These are phyloP conservation scores for Zaprionus gabonicus DNA, from an alignment of 1,140 invertebrate genomes.

Conservation along the genomic window DNA sequence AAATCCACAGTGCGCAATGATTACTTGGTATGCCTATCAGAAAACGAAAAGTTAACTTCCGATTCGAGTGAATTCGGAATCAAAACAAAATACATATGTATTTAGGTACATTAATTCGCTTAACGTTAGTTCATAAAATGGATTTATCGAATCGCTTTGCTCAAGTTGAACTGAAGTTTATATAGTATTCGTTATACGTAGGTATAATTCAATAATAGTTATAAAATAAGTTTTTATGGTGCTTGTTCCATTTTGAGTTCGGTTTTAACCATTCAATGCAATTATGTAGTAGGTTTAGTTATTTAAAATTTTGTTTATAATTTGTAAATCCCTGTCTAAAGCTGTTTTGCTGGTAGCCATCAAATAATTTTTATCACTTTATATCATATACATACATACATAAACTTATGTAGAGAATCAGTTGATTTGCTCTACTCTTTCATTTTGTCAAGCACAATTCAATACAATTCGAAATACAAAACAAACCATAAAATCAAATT, in stretches of 20 bases:
- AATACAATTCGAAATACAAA: conserved; percentile 17
- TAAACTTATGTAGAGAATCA: conserved; percentile 43
- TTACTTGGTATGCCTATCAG: conserved; percentile 1
- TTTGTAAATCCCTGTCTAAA: conserved; percentile 64
- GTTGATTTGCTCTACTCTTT: conserved; percentile 3
- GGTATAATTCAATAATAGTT: conserved; percentile 29
- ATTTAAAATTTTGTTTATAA: conserved; percentile 49
- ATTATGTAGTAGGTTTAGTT: conserved; percentile 23
- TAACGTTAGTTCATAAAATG: conserved; percentile 39
- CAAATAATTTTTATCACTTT: conserved; percentile 51
- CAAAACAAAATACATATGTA: conserved; percentile 22
- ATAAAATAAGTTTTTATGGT: conserved; percentile 41
- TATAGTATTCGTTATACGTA: conserved; percentile 13
- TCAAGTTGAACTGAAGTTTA: conserved; percentile 25
- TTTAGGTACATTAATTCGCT: conserved; percentile 41
- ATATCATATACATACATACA: conserved; percentile 58
- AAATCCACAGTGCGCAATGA: background rate
- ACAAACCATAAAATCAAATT: background rate
- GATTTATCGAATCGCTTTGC: conserved; percentile 34
- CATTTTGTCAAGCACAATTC: conserved; percentile 29
- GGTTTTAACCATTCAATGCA: conserved; percentile 43
- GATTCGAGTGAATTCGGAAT: conserved; percentile 27
- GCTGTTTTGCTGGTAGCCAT: conserved; percentile 50
- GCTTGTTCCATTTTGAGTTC: conserved; percentile 39
- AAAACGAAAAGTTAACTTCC: conserved; percentile 6